Evolutionary conservation across 2,888 invertebrate species (phyloP).

Genomic region (Baronia brevicornis): DNA sequence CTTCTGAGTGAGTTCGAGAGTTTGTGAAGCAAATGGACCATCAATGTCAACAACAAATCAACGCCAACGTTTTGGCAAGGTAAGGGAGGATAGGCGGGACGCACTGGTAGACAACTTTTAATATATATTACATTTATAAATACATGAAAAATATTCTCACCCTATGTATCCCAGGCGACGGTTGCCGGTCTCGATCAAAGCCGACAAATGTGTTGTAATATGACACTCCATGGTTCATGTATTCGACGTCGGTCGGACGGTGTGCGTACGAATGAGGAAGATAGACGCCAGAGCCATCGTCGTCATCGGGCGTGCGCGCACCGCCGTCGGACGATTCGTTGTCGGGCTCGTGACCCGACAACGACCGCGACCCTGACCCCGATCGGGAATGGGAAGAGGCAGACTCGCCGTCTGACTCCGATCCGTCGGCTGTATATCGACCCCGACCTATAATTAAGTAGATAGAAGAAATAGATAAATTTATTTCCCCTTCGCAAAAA

Average conservation of each 20-base stretch:
- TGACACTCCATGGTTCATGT: constrained; percentile 74
- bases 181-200: constrained; percentile 69
- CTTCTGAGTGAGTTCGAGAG: too few species aligned
- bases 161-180: constrained; percentile 62
- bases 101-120: too few species aligned
- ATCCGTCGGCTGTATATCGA: constrained; percentile 77
- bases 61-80: too few species aligned
- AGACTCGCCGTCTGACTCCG: constrained; percentile 80
- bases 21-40: too few species aligned
- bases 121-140: too few species aligned
- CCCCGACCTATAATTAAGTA: constrained; percentile 74
- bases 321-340: constrained; percentile 86
- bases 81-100: too few species aligned
- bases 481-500: too few species aligned
- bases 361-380: constrained; percentile 79
- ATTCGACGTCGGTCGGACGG: constrained; percentile 53
- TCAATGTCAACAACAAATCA: too few species aligned
- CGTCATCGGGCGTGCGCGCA: constrained; percentile 79
- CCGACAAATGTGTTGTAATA: constrained; percentile 78
- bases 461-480: too few species aligned
- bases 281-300: constrained; percentile 78
- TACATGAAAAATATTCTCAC: constrained; percentile 43
- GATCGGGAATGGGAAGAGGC: constrained; percentile 78
- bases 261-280: constrained; percentile 78
- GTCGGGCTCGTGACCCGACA: constrained; percentile 84